These are phyloP conservation scores for Zenarchopterus dispar DNA, from an alignment of 2,797 vertebrate genomes.

Conservation along the genomic window DNA sequence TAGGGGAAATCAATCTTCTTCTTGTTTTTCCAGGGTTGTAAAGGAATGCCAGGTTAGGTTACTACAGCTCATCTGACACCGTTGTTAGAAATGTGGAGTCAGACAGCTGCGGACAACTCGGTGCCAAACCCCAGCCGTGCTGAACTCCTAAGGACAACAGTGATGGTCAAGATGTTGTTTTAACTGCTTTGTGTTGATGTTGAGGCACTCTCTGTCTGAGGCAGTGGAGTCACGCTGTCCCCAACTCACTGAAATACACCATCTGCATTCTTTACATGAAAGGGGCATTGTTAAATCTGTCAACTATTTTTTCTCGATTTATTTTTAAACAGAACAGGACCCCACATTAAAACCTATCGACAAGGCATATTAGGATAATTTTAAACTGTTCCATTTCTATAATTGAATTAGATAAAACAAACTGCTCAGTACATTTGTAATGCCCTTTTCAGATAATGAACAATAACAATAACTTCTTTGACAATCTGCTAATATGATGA, in stretches of 20 bases:
- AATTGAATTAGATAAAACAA: too few relatives aligned
- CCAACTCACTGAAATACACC: conserved; percentile 12
- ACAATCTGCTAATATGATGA: too few relatives aligned
- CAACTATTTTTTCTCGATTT: neutral
- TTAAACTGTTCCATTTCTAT: too few relatives aligned
- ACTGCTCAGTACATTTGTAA: too few relatives aligned
- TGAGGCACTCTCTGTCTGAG: conserved; percentile 44
- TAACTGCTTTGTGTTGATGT: conserved; percentile 65
- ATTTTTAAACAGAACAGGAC: too few relatives aligned
- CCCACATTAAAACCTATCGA: too few relatives aligned
- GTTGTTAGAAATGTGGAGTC: conserved; percentile 52
- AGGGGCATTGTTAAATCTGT: neutral
- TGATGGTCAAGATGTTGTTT: conserved; percentile 67
- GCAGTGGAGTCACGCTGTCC: conserved; percentile 45
- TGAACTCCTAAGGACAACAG: conserved; percentile 60
- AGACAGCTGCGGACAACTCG: conserved; percentile 82
- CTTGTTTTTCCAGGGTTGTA: conserved; percentile 63
- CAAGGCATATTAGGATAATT: too few relatives aligned
- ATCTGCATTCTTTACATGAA: conserved; percentile 55
- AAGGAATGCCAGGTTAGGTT: conserved; percentile 75
- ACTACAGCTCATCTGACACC: conserved; percentile 69
- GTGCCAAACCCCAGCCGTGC: conserved; percentile 79
- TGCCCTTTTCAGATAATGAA: too few relatives aligned
- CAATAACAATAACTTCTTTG: too few relatives aligned
- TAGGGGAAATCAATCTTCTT: conserved; percentile 18